These are phyloP conservation scores for Venustaconcha ellipsiformis DNA, from an alignment of 1,140 invertebrate species.

Conservation along the genomic window DNA sequence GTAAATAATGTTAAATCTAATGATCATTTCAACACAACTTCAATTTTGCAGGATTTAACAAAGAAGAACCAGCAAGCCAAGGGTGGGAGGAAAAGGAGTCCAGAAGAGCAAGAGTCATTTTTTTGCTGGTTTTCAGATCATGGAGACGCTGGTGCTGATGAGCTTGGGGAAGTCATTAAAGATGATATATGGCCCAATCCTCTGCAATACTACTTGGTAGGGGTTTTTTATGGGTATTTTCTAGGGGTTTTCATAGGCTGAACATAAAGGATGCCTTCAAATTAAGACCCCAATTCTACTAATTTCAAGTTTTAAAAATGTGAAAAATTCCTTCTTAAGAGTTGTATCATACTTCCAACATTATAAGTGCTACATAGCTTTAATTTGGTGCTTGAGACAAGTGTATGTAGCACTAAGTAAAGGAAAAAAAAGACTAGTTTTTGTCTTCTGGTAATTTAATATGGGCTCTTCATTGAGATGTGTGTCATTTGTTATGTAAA, in stretches of 20 bases:
- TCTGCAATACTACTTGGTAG: slow-evolving; percentile 88
- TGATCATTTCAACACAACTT: neutral
- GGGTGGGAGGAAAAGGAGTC: slow-evolving; percentile 59
- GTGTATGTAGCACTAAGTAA: no score
- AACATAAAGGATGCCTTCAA: neutral
- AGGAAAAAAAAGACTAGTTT: no score
- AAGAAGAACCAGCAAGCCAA: slow-evolving; percentile 61
- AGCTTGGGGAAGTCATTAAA: slow-evolving; percentile 76
- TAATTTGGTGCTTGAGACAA: no score
- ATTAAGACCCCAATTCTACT: neutral
- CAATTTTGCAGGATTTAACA: slow-evolving; percentile 60
- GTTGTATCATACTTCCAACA: neutral
- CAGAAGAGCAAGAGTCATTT: slow-evolving; percentile 67
- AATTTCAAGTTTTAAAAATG: neutral
- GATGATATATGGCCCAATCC: slow-evolving; percentile 94
- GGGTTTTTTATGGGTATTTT: slow-evolving; percentile 66
- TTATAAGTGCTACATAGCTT: no score
- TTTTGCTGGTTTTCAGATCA: slow-evolving; percentile 70
- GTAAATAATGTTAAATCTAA: neutral
- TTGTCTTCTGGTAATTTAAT: no score
- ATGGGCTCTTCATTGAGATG: no score
- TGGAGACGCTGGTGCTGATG: slow-evolving; percentile 67
- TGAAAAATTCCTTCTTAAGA: neutral
- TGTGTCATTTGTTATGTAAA: no score
- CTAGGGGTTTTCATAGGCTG: neutral